phyloP scores from a whole-genome alignment of 2,113 vertebrate species.

The Grammomys dolichurus region DNA sequence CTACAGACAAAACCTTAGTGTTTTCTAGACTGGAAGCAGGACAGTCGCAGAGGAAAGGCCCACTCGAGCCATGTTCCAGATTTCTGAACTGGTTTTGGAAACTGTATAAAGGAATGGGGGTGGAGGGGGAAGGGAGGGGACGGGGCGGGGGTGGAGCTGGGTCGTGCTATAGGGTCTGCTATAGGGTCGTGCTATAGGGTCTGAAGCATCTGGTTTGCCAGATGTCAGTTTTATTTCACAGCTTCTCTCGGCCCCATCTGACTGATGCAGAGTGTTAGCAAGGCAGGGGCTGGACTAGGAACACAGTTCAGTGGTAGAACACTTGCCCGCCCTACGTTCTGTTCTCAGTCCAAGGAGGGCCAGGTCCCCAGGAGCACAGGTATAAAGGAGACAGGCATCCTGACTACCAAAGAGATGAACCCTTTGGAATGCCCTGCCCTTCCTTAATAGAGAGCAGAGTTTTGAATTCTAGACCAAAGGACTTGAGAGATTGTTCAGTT shows the following conservation, averaged over 20 bases:
- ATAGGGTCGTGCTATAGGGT: neutral
- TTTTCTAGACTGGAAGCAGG: neutral
- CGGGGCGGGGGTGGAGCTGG: neutral
- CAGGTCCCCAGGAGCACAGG: neutral
- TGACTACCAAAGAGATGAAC: neutral
- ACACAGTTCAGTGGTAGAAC: neutral
- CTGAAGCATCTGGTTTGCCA: too few relatives aligned
- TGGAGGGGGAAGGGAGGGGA: neutral
- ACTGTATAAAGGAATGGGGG: too few relatives aligned
- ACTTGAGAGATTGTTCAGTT: neutral
- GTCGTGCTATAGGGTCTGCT: neutral
- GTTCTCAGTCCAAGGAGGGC: neutral
- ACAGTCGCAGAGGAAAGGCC: neutral
- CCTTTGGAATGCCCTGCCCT: neutral
- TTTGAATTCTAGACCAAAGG: neutral
- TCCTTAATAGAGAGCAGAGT: neutral
- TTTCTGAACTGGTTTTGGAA: neutral
- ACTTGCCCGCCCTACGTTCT: neutral
- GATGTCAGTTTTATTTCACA: neutral
- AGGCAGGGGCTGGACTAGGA: neutral
- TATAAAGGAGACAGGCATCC: neutral
- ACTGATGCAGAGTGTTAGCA: too few relatives aligned
- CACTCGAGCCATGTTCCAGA: accelerated
- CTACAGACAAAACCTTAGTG: neutral
- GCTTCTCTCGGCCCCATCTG: neutral